These are phyloP conservation scores for Atherinomorus stipes DNA, from an alignment of 2,113 vertebrate species.

Conservation along the genomic window DNA sequence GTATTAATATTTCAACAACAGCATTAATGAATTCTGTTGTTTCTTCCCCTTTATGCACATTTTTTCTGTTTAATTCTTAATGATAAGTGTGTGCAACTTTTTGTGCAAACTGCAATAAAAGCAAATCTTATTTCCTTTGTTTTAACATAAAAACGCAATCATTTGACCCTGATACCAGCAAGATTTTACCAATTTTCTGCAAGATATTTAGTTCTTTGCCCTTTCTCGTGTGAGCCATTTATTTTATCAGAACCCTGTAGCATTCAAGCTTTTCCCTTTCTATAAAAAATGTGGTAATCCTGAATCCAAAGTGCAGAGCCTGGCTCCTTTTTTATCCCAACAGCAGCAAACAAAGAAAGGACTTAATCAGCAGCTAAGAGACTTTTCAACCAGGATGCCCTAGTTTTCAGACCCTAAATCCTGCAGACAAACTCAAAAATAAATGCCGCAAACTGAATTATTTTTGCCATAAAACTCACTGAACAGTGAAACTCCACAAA, in stretches of 20 bases:
- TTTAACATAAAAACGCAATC: background rate
- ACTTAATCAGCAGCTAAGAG: slow-evolving; percentile 1
- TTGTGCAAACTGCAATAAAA: background rate
- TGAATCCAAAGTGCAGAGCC: slow-evolving; percentile 1
- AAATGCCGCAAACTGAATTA: background rate
- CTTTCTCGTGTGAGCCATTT: too few relatives aligned
- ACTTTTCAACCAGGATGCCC: slow-evolving; percentile 14
- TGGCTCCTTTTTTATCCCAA: slow-evolving; percentile 1
- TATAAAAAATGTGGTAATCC: background rate
- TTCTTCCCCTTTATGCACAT: too few relatives aligned
- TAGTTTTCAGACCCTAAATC: slow-evolving; percentile 18
- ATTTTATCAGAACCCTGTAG: too few relatives aligned
- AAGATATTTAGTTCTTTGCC: background rate
- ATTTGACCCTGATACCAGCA: background rate
- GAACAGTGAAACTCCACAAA: background rate
- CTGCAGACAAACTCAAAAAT: slow-evolving; percentile 4
- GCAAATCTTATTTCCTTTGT: background rate
- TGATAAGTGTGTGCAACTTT: background rate
- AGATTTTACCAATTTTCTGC: background rate
- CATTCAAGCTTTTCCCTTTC: too few relatives aligned
- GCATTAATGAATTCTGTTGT: too few relatives aligned
- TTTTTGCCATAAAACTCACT: background rate
- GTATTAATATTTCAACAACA: background rate
- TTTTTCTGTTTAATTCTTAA: too few relatives aligned
- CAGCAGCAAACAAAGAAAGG: background rate